Base-by-base conservation (phyloP, 2,113 vertebrate species). In the Pachypanchax playfairii region DNA sequence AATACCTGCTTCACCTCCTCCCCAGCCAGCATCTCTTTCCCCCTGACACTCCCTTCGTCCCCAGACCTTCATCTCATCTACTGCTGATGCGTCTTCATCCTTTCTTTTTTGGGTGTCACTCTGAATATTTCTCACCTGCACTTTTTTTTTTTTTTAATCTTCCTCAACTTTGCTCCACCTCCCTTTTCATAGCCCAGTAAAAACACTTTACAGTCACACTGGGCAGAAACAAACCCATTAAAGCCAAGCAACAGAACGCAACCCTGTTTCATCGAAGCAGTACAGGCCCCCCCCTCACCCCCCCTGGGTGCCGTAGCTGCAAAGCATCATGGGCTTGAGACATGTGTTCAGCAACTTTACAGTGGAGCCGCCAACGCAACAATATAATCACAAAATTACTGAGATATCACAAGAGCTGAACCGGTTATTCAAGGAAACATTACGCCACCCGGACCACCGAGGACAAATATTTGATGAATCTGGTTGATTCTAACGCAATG, bases 1-100 rank as follows among this genome's bases (percentile, higher is more conserved):
- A 89, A 82, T 87, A 87, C 72, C 77, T 36, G 25, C 62, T 29
- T 47, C 28, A 24, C 69, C 59, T 79, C 81, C 73, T 50, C 78
- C 70, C 66, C 70, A 65, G 35, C 43, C 48, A 24, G 57, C 67
- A 38, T 65, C 59, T 44, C 70, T 65, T 66, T 39, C 41, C 73
- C 47, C 58, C n/a, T n/a, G n/a, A n/a, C n/a, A n/a, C n/a, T 65
- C 31, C 36, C 66, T 77, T 64, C 65, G 58, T 29, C 59, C 56
- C 41, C 12, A 5, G 59, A 15, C 46, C 65, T 55, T 66, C 13
- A 1, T 75, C 33, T 79, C 80, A 77, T 67, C 73, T 85, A 60
- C 65, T 51, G 65, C 75, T 66, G 67, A 70, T 56, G 46, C 44
- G 35, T 68, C 47, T 57, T 52, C 28, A 20, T 48, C 60, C 74